Evolutionary conservation across 2,113 vertebrate genomes (phyloP).

Genomic region (Rhynchomys soricoides): DNA sequence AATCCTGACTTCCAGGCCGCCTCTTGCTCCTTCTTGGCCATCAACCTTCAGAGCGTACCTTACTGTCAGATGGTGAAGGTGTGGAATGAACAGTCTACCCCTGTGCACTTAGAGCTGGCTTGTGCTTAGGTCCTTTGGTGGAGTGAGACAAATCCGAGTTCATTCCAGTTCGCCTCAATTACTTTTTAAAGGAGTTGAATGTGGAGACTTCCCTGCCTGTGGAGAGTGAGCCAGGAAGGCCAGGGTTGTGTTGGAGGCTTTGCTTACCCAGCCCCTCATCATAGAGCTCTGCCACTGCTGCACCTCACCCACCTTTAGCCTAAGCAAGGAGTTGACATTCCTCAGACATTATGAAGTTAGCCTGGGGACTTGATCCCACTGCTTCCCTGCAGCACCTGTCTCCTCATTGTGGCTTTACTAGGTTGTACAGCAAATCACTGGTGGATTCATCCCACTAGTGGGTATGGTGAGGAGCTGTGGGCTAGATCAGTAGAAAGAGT

Average conservation of each 20-base stretch:
- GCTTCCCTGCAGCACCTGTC: neutral
- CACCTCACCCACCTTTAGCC: neutral
- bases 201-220: neutral
- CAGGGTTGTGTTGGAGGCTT: neutral
- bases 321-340: neutral
- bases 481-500: neutral
- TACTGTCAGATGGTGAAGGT: neutral
- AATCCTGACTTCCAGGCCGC: neutral
- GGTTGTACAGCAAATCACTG: neutral
- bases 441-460: neutral
- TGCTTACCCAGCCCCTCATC: neutral
- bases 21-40: neutral
- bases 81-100: neutral
- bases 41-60: slow-evolving; percentile 18
- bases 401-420: neutral
- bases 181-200: neutral
- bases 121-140: neutral
- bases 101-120: neutral
- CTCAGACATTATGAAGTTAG: neutral
- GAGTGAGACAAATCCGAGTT: neutral
- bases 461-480: neutral
- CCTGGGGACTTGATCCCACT: neutral
- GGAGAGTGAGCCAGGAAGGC: neutral
- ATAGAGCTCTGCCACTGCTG: too few relatives aligned
- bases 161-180: neutral